These are phyloP conservation scores for Periplaneta americana DNA, from an alignment of 1,140 invertebrate genomes.

Conservation along the genomic window DNA sequence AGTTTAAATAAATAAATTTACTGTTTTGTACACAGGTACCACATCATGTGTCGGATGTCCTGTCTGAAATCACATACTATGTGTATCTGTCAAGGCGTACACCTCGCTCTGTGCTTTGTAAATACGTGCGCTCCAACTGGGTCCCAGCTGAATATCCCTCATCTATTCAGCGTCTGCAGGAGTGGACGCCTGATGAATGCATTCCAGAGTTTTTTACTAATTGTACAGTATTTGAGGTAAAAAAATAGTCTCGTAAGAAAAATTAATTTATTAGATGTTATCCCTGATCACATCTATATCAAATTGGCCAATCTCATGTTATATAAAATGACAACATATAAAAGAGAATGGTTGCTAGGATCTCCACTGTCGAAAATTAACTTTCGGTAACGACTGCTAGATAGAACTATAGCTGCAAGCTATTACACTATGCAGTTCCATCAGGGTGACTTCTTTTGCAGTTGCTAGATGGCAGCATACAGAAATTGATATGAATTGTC, in stretches of 20 bases:
- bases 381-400: too few species aligned
- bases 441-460: too few species aligned
- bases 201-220: constrained; percentile 95
- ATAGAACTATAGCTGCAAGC: too few species aligned
- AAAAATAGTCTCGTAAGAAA: neutral
- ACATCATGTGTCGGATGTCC: constrained; percentile 93
- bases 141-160: constrained; percentile 94
- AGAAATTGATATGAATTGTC: too few species aligned
- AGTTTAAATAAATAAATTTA: neutral
- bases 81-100: constrained; percentile 89
- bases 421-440: too few species aligned
- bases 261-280: neutral
- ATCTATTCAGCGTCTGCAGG: constrained; percentile 83
- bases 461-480: too few species aligned
- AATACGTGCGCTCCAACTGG: constrained; percentile 87
- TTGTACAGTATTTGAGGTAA: constrained; percentile 77
- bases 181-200: constrained; percentile 98
- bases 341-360: too few species aligned
- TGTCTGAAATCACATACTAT: constrained; percentile 97
- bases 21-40: constrained; percentile 47
- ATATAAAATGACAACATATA: too few species aligned
- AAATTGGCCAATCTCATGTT: too few species aligned
- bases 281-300: too few species aligned
- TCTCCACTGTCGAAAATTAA: too few species aligned
- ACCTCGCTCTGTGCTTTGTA: constrained; percentile 78